These are phyloP conservation scores for Lochmaea capreae DNA, from an alignment of 2,888 invertebrate species.

Conservation along the genomic window DNA sequence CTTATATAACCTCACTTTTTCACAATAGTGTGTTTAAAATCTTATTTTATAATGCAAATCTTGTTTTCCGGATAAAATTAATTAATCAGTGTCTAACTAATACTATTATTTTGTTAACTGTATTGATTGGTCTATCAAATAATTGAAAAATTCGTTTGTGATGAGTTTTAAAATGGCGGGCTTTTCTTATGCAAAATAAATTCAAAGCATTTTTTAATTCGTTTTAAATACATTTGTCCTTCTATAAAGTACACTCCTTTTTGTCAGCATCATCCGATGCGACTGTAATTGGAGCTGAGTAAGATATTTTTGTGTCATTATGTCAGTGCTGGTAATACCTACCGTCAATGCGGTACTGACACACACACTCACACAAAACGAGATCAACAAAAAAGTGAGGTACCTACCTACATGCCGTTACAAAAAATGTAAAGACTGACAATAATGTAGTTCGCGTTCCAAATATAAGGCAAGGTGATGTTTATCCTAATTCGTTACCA, in stretches of 20 bases:
- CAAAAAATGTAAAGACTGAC: slow-evolving; percentile 29
- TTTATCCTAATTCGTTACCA: not conserved
- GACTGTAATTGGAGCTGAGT: slow-evolving; percentile 1
- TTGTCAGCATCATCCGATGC: slow-evolving; percentile 1
- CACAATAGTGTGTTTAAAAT: no score
- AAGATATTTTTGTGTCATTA: slow-evolving; percentile 25
- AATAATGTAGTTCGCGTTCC: slow-evolving; percentile 35
- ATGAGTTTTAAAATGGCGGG: no score
- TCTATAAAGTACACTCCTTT: not conserved
- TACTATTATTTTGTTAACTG: no score
- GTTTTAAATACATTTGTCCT: not conserved
- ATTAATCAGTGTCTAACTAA: no score
- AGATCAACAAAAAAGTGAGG: slow-evolving; percentile 33
- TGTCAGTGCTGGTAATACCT: slow-evolving; percentile 22
- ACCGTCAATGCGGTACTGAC: slow-evolving; percentile 24
- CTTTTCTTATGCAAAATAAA: no score
- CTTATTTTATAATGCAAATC: no score
- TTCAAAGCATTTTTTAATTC: no score
- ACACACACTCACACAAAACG: slow-evolving; percentile 21
- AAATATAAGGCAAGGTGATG: slow-evolving; percentile 16
- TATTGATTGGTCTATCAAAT: no score
- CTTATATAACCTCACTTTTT: no score
- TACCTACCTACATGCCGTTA: slow-evolving; percentile 27
- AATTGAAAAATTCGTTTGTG: no score
- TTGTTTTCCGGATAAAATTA: no score